These are phyloP conservation scores for Drosophila subquinaria DNA, from an alignment of 2,888 invertebrate species.

Conservation along the genomic window DNA sequence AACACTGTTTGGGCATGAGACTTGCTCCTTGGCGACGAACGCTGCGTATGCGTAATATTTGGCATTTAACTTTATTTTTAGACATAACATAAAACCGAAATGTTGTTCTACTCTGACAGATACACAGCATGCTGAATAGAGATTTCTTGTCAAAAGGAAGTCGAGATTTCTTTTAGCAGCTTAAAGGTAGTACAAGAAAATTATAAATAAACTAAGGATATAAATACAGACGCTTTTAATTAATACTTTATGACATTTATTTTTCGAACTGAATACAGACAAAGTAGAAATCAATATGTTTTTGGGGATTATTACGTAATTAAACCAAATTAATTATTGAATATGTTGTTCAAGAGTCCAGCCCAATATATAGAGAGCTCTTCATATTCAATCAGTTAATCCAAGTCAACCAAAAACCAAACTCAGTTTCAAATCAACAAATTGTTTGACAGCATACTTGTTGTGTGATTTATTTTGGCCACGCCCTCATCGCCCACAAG, in stretches of 20 bases:
- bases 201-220: background rate
- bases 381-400: slow-evolving; percentile 27
- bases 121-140: slow-evolving; percentile 11
- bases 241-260: slow-evolving; percentile 3
- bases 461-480: slow-evolving; percentile 42
- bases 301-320: slow-evolving; percentile 13
- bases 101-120: slow-evolving; percentile 26
- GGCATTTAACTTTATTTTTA: slow-evolving; percentile 48
- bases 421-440: slow-evolving; percentile 35
- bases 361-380: background rate
- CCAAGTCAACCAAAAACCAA: slow-evolving; percentile 8
- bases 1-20: slow-evolving; percentile 8
- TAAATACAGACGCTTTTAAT: slow-evolving; percentile 2
- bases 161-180: slow-evolving; percentile 2
- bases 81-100: slow-evolving; percentile 49
- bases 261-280: background rate
- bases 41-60: slow-evolving; percentile 68
- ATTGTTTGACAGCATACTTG: slow-evolving; percentile 51
- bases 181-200: background rate
- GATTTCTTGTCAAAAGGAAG: slow-evolving; percentile 27
- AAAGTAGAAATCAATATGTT: slow-evolving; percentile 13
- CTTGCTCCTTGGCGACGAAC: slow-evolving; percentile 31
- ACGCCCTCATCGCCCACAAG: background rate
- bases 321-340: slow-evolving; percentile 5
- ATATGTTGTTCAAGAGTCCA: slow-evolving; percentile 9